Conservation (phyloP, 2,113 vertebrate genomes). For the Dicaeum eximium region DNA sequence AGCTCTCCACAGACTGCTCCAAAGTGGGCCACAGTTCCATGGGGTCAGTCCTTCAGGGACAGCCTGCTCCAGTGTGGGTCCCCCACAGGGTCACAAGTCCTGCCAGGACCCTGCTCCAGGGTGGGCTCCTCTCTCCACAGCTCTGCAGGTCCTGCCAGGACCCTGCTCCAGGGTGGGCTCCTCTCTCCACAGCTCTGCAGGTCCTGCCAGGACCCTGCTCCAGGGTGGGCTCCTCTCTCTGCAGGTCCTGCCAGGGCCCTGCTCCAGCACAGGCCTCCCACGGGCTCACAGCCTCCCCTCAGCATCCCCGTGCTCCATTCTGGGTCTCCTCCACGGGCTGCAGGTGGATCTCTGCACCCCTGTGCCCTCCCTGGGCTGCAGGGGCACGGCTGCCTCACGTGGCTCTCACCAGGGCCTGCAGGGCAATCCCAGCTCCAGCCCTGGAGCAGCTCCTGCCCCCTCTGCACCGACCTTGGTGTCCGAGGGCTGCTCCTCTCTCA, state of each 20-base stretch:
- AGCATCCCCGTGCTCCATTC: background rate
- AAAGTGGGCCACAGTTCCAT: background rate
- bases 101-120: background rate
- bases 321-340: background rate
- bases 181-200: background rate
- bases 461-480: background rate
- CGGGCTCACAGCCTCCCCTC: background rate
- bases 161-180: background rate
- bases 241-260: background rate
- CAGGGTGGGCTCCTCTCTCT: background rate
- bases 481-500: background rate
- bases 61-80: background rate
- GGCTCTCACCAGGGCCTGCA: background rate
- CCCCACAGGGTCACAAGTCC: background rate
- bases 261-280: background rate
- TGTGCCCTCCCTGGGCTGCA: background rate
- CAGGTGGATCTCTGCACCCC: background rate
- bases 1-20: background rate
- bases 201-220: too few relatives aligned
- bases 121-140: background rate
- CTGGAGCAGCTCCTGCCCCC: background rate
- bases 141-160: background rate
- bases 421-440: background rate
- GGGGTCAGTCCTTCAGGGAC: background rate
- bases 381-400: background rate